These are phyloP conservation scores for Aldabrachelys gigantea DNA, from an alignment of 2,113 vertebrate genomes.

Conservation along the genomic window DNA sequence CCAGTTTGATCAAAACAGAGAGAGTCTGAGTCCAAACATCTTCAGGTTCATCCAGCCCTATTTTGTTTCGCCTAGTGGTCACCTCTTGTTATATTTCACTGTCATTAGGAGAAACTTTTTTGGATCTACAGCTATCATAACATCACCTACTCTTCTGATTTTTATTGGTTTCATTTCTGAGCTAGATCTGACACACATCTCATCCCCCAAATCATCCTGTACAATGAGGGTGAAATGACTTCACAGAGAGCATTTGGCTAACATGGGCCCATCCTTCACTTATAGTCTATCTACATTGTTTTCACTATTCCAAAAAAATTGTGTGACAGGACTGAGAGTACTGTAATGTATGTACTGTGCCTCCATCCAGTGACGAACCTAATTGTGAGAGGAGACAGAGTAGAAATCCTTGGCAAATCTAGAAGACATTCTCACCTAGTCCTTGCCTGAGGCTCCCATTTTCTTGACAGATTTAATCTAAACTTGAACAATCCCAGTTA, in stretches of 20 bases:
- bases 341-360: accelerated
- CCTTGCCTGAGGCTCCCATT: not conserved
- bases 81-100: not conserved
- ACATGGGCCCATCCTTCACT: not conserved
- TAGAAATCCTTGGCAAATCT: not conserved
- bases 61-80: not conserved
- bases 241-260: not conserved
- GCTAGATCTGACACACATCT: not conserved
- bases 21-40: not conserved
- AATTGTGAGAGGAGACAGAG: not conserved
- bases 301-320: not conserved
- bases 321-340: not conserved
- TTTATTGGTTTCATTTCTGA: not conserved
- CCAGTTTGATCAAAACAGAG: not conserved
- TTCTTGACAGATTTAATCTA: not conserved
- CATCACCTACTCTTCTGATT: not conserved
- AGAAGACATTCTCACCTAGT: not conserved
- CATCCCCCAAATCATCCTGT: not conserved
- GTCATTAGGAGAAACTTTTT: not conserved
- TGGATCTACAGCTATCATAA: not conserved
- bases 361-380: not conserved
- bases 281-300: not conserved
- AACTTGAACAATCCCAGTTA: not conserved
- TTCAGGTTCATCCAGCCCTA: not conserved
- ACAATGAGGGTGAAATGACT: not conserved